Base-by-base conservation (phyloP, 1,140 invertebrate species). In the Acromyrmex charruanus region DNA sequence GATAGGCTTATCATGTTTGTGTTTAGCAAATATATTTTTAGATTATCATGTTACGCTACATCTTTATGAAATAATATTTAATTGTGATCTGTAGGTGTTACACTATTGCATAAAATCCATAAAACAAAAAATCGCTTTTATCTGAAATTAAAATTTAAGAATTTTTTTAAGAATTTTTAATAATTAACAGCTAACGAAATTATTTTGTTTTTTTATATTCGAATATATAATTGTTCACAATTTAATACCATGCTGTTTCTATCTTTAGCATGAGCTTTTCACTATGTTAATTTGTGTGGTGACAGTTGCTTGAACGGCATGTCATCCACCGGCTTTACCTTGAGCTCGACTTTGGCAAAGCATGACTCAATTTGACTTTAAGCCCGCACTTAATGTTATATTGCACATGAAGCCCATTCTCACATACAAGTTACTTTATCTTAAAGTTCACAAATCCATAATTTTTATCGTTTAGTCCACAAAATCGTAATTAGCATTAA, bases 251-350 rank as follows among this genome's bases (percentile, higher is more conserved):
- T 51, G 80, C 53, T 88, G 49, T 82, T 85, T 89, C 85, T 85
- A 84, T 88, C 89, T 91, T 90, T 79, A 87, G 93, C 92, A 94
- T 94, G 93, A 89, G 89, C 90, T 90, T 94, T 82, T 88, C 86
- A 93, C 87, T 91, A 84, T 85, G 92, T 89, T 89, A 90, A 88
- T 92, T 91, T 90, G 82, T 88, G 89, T 91, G 90, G 85, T 88
- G 80, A 91, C 75, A 79, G 81, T 86, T 91, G 88, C 89, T 91
- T 89, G 89, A 94, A 85, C 69, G 74, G 92, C 93, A 94, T 93
- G 92, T 77, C 81, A 88, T 86, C 80, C 90, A 87, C 89, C 91
- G 59, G 93, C 94, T 94, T 94, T 81, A 92, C 55, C 90, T 93
- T 87, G 72, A 85, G 53, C 84, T 91, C 89, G 88, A 90, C 74